These are phyloP conservation scores for Branchellion lobata DNA, from an alignment of 2,888 invertebrate species.

Conservation along the genomic window DNA sequence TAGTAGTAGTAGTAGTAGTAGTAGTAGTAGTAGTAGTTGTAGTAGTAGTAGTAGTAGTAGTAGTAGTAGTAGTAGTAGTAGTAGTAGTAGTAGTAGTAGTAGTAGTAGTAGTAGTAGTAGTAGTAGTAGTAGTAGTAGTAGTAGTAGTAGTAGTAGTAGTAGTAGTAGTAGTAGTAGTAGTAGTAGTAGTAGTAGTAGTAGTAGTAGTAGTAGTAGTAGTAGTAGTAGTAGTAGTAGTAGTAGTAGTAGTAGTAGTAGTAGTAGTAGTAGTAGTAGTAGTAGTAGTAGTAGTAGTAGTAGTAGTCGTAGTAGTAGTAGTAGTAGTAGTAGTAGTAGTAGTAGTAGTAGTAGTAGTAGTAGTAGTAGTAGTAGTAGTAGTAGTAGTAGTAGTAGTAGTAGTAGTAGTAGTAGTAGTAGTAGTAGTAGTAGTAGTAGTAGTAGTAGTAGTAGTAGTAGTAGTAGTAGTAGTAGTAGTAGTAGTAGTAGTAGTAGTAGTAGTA, in stretches of 20 bases:
- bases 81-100: conserved; percentile 42
- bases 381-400: conserved; percentile 40
- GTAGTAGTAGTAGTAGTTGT: conserved; percentile 41
- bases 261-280: conserved; percentile 42
- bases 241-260: conserved; percentile 43
- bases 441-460: conserved; percentile 12
- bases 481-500: conserved; percentile 43
- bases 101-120: conserved; percentile 42
- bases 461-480: conserved; percentile 39
- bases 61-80: conserved; percentile 42
- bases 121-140: conserved; percentile 43
- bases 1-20: conserved; percentile 43
- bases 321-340: conserved; percentile 41
- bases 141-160: conserved; percentile 42
- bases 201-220: conserved; percentile 42
- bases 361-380: conserved; percentile 40
- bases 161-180: conserved; percentile 43
- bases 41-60: conserved; percentile 43
- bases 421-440: conserved; percentile 15
- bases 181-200: conserved; percentile 42
- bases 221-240: conserved; percentile 42
- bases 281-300: conserved; percentile 43
- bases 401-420: conserved; percentile 25
- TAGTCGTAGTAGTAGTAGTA: conserved; percentile 43
- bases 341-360: conserved; percentile 39